Conservation (phyloP, 2,797 vertebrate genomes). For the Meda fulgida region DNA sequence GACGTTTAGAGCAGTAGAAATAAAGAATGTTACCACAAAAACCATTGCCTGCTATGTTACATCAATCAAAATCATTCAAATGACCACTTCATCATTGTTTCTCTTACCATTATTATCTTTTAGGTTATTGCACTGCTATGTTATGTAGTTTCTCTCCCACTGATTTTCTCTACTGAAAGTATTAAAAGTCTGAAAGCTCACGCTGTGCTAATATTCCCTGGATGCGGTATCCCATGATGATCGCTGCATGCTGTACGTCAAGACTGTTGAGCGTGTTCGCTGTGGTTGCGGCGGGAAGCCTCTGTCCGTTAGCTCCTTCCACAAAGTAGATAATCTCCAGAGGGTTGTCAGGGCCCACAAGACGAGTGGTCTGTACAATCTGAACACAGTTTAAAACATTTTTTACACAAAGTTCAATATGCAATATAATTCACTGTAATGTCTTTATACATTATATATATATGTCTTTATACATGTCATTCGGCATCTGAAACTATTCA, state of each 20-base stretch:
- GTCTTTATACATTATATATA: too few species aligned
- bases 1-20: slow-evolving; percentile 40
- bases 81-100: neutral
- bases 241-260: slow-evolving; percentile 93
- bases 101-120: neutral
- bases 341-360: slow-evolving; percentile 84
- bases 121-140: neutral
- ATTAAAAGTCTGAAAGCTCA: slow-evolving; percentile 75
- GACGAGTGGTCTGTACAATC: slow-evolving; percentile 87
- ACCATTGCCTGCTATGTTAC: slow-evolving; percentile 15
- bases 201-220: slow-evolving; percentile 91
- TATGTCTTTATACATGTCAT: neutral
- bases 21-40: slow-evolving; percentile 33
- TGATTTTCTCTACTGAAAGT: neutral
- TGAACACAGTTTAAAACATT: slow-evolving; percentile 60
- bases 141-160: neutral
- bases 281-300: slow-evolving; percentile 84
- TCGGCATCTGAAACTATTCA: neutral
- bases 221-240: slow-evolving; percentile 95
- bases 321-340: slow-evolving; percentile 95
- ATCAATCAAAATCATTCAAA: slow-evolving; percentile 17
- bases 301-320: slow-evolving; percentile 87
- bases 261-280: slow-evolving; percentile 89
- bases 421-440: neutral
- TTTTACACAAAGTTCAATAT: neutral